Percentiles rank a stretch among this genome's conserved stretches.
phyloP scores from a whole-genome alignment of 2,113 vertebrate genomes.

The Kryptolebias marmoratus region DNA sequence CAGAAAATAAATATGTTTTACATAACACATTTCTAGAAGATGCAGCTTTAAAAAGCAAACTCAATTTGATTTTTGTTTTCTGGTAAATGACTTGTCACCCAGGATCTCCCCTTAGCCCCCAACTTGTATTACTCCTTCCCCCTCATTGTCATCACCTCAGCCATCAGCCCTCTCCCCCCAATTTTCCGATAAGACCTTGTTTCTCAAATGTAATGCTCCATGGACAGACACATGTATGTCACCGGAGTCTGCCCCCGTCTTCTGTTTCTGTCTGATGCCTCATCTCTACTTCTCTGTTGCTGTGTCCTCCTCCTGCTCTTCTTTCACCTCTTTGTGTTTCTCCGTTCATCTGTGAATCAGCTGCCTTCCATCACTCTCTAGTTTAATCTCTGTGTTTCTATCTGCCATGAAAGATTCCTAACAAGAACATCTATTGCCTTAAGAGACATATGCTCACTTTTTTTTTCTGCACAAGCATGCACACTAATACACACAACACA shows the following conservation, averaged over 20 bases:
- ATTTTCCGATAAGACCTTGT: conserved; percentile 64
- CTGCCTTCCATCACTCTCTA: conserved; percentile 31
- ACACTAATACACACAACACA: conserved; percentile 6
- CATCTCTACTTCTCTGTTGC: conserved; percentile 37
- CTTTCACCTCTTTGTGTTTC: conserved; percentile 29
- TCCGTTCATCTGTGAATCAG: conserved; percentile 42
- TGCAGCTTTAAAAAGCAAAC: conserved; percentile 50
- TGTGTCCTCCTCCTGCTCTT: conserved; percentile 27
- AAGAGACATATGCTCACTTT: conserved; percentile 44
- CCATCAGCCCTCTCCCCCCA: conserved; percentile 41
- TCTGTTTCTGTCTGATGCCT: conserved; percentile 41
- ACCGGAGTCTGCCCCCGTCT: conserved; percentile 24
- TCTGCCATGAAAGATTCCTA: conserved; percentile 41
- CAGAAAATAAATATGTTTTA: not conserved
- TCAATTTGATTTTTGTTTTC: conserved; percentile 56
- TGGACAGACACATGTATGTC: conserved; percentile 24
- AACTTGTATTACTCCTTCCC: conserved; percentile 60
- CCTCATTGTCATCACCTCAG: conserved; percentile 30
- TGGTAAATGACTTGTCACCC: conserved; percentile 56
- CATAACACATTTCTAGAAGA: conserved; percentile 48
- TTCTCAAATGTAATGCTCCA: conserved; percentile 51
- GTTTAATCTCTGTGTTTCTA: conserved; percentile 69
- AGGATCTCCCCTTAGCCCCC: conserved; percentile 53
- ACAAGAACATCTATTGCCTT: conserved; percentile 55
- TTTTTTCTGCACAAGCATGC: conserved; percentile 20